Conservation (phyloP, 2,113 vertebrate genomes). For the Ailurus styani region DNA sequence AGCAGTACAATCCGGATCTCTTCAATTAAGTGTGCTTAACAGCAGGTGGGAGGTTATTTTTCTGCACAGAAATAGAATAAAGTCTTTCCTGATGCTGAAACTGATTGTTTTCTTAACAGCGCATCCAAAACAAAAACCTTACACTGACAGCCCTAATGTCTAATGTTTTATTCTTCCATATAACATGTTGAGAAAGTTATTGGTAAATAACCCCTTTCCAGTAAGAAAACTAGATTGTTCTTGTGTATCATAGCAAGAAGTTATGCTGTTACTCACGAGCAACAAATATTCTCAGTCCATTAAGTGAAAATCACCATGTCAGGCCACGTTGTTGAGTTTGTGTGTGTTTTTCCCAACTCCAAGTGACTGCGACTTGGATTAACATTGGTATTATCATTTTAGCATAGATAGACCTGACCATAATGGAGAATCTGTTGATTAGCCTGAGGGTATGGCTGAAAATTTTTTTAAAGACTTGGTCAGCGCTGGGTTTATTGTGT, state of each 20-base stretch:
- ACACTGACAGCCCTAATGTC: background rate
- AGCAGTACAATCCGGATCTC: background rate
- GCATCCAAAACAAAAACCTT: background rate
- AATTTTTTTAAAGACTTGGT: background rate
- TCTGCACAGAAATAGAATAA: constrained; percentile 10
- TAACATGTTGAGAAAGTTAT: background rate
- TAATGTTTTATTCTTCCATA: background rate
- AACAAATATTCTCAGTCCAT: background rate
- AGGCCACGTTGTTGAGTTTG: too few species aligned
- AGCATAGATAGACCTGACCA: background rate
- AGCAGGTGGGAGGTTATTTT: background rate
- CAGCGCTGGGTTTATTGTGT: background rate
- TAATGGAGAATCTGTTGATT: constrained; percentile 36
- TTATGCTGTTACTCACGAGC: background rate
- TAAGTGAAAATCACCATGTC: background rate
- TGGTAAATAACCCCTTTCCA: background rate
- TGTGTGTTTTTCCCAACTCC: background rate
- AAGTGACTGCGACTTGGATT: constrained; percentile 38
- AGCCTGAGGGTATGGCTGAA: constrained; percentile 1
- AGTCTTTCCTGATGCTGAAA: background rate
- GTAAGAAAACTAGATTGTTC: background rate
- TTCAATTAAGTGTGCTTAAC: background rate
- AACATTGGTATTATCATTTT: constrained; percentile 44
- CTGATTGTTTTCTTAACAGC: background rate
- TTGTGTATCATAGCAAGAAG: background rate